Percentiles rank a stretch among this genome's conserved stretches.
phyloP scores from a whole-genome alignment of 2,797 vertebrate species.

The Ataeniobius toweri region DNA sequence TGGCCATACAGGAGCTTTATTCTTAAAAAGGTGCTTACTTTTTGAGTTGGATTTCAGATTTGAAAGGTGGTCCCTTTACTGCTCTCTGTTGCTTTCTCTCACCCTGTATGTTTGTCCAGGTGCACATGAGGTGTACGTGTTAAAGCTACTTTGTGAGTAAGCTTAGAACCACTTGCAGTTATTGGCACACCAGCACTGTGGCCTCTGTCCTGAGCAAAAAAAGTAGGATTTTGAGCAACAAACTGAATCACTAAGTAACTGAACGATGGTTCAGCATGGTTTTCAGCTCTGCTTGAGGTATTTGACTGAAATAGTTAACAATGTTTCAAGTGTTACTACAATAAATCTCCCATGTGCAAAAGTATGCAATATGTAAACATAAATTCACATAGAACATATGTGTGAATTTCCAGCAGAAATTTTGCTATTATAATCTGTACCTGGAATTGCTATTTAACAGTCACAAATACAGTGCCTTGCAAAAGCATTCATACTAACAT shows the following conservation, averaged over 20 bases:
- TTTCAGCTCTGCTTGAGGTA: conserved; percentile 4
- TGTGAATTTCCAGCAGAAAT: not conserved
- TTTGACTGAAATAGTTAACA: conserved; percentile 13
- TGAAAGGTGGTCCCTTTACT: conserved; percentile 41
- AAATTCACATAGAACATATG: not conserved
- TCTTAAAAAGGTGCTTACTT: conserved; percentile 28
- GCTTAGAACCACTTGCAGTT: conserved; percentile 68
- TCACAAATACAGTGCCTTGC: not conserved
- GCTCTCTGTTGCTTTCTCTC: conserved; percentile 43
- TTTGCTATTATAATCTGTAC: not conserved
- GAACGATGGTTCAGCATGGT: conserved; percentile 2
- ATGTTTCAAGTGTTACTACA: not conserved
- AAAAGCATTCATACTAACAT: not conserved
- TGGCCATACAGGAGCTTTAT: conserved; percentile 12
- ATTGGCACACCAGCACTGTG: conserved; percentile 53
- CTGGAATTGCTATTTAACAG: not conserved
- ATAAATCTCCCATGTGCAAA: not conserved
- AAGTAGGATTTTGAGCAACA: conserved; percentile 42
- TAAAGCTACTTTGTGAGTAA: conserved; percentile 70
- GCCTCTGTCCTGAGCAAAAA: conserved; percentile 43
- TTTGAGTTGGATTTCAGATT: conserved; percentile 39
- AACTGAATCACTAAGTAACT: conserved; percentile 52
- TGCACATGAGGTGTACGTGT: conserved; percentile 72
- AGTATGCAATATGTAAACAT: not conserved
- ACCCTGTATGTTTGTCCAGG: conserved; percentile 78